These are phyloP conservation scores for Gymnothorax javanicus DNA, from an alignment of 2,797 vertebrate species.

Conservation along the genomic window DNA sequence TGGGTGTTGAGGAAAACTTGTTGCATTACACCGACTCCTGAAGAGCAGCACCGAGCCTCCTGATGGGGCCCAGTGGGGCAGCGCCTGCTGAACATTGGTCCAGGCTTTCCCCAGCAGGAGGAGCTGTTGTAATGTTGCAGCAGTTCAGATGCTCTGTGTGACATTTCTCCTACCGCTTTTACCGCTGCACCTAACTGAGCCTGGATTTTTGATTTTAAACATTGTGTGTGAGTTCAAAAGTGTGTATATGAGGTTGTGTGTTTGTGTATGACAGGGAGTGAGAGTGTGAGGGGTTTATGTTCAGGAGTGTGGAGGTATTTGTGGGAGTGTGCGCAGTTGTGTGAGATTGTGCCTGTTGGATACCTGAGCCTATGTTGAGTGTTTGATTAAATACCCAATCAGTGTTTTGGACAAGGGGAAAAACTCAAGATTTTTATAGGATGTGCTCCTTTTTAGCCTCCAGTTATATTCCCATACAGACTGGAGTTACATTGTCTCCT, in stretches of 20 bases:
- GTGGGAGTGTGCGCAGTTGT: slow-evolving; percentile 24
- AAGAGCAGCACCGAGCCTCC: slow-evolving; percentile 29
- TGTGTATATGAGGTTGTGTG: slow-evolving; percentile 31
- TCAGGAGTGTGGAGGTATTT: no score
- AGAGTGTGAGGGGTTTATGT: slow-evolving; percentile 8
- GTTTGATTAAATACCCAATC: background rate
- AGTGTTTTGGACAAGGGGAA: slow-evolving; percentile 8
- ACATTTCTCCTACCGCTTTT: slow-evolving; percentile 7
- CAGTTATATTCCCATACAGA: background rate
- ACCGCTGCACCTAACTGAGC: slow-evolving; percentile 9
- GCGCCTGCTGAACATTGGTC: slow-evolving; percentile 15
- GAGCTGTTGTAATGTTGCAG: slow-evolving; percentile 14
- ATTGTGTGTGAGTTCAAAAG: slow-evolving; percentile 4
- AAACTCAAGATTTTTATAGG: background rate
- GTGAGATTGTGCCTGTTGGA: background rate
- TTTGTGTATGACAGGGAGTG: slow-evolving; percentile 25
- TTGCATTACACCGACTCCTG: slow-evolving; percentile 9
- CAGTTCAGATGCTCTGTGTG: background rate
- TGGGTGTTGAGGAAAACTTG: slow-evolving; percentile 20
- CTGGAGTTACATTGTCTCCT: background rate
- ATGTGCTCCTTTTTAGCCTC: background rate
- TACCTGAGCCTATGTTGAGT: slow-evolving; percentile 3
- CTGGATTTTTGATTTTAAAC: slow-evolving; percentile 14
- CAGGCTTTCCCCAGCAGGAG: slow-evolving; percentile 37
- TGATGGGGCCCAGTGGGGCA: background rate